A percentile compares a stretch with the other conserved stretches of the same genome.
phyloP scores from a whole-genome alignment of 37 sponge, comb jelly and placozoan species.

The Halichondria panicea region DNA sequence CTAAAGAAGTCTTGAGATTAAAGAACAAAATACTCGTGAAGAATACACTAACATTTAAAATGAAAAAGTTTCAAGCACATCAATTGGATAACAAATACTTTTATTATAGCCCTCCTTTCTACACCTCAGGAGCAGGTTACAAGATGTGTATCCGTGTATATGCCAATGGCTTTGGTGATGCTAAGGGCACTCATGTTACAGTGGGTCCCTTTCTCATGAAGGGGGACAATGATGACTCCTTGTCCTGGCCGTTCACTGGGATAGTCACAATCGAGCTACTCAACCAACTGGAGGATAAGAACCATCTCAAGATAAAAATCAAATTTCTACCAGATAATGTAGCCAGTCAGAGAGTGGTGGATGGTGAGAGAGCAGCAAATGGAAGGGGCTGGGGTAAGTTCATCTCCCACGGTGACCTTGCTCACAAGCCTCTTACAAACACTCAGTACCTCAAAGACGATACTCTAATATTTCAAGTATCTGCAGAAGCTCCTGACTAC shows the following conservation, averaged over 20 bases:
- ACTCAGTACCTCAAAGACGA: conserved; percentile 53
- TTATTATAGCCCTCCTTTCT: conserved; percentile 31
- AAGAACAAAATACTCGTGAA: too few relatives aligned
- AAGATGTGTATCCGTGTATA: conserved; percentile 45
- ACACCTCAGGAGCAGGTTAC: conserved; percentile 22
- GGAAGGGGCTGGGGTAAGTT: too few relatives aligned
- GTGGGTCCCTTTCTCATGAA: conserved; percentile 37
- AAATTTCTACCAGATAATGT: conserved; percentile 2
- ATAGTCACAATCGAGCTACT: conserved; percentile 37
- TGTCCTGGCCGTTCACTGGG: conserved; percentile 28
- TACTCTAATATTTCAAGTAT: too few relatives aligned
- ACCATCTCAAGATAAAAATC: conserved; percentile 13
- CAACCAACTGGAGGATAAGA: conserved; percentile 34
- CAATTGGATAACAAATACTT: background rate
- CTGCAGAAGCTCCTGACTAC: too few relatives aligned
- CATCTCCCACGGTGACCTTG: conserved; percentile 10
- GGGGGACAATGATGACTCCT: conserved; percentile 39
- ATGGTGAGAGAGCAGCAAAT: too few relatives aligned
- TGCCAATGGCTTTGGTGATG: conserved; percentile 45
- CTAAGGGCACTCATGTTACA: conserved; percentile 31
- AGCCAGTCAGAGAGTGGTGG: conserved; percentile 12
- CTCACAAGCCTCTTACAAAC: conserved; percentile 2
- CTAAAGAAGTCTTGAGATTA: too few relatives aligned
- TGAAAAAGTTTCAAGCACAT: too few relatives aligned
- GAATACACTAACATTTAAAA: too few relatives aligned